phyloP scores from a whole-genome alignment of 2,797 vertebrate genomes.

The Pantherophis vulpinus region DNA sequence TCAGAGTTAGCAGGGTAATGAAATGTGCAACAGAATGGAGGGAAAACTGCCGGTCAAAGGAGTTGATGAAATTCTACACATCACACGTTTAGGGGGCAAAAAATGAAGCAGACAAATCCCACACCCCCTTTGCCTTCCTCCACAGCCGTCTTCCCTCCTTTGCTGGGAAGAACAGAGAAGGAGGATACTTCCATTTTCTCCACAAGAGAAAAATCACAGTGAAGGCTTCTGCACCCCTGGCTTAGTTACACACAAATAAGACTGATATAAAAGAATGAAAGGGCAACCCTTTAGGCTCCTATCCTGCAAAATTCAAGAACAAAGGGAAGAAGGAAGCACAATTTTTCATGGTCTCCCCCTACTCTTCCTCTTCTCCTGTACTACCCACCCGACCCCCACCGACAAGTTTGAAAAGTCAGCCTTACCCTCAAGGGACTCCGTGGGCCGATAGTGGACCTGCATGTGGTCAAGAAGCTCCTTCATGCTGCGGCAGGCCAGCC shows the following conservation, averaged over 20 bases:
- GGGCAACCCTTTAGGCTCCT: no score
- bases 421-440: conserved; percentile 87
- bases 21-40: neutral
- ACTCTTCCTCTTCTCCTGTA: neutral
- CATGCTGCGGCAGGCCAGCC: conserved; percentile 77
- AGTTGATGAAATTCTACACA: neutral
- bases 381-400: neutral
- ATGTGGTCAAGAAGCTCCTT: conserved; percentile 80
- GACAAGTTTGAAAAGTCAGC: fast-evolving
- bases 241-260: neutral
- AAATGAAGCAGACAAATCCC: neutral
- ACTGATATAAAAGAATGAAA: neutral
- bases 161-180: neutral
- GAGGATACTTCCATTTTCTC: neutral
- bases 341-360: neutral
- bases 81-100: neutral
- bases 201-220: neutral
- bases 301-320: neutral
- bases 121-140: neutral
- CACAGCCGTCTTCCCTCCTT: neutral
- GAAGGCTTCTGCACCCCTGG: neutral
- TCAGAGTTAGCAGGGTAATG: neutral
- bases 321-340: neutral
- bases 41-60: neutral
- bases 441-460: conserved; percentile 81